A percentile compares a stretch with the other conserved stretches of the same genome.
These are phyloP conservation scores for Dreissena polymorpha DNA, from an alignment of 1,140 invertebrate species.

Conservation along the genomic window DNA sequence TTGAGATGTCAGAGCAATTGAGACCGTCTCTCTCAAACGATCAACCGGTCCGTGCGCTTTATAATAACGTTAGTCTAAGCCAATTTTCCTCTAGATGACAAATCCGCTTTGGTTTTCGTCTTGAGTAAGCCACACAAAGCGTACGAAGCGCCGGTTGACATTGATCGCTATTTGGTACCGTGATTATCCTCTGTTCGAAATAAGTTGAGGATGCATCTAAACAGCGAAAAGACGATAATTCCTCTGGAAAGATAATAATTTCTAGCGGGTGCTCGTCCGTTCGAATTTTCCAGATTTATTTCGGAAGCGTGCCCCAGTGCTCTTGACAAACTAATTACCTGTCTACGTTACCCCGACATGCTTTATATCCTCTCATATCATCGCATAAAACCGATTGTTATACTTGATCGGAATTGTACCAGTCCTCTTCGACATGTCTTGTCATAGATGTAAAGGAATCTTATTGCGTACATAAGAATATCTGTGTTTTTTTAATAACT, in stretches of 20 bases:
- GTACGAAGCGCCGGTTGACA: conserved; percentile 41
- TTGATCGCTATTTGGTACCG: conserved; percentile 51
- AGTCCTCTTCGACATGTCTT: no score
- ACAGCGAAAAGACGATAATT: conserved; percentile 53
- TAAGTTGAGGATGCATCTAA: conserved; percentile 52
- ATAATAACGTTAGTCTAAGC: conserved; percentile 56
- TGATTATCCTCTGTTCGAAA: conserved; percentile 58
- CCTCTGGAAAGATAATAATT: conserved; percentile 35
- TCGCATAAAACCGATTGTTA: no score
- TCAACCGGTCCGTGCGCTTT: conserved; percentile 36
- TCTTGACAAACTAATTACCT: conserved; percentile 53
- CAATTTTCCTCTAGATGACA: conserved; percentile 43
- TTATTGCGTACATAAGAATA: no score
- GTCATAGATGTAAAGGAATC: no score
- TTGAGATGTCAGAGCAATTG: conserved; percentile 56
- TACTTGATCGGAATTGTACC: no score
- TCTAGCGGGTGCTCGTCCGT: conserved; percentile 20
- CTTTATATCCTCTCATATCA: no score
- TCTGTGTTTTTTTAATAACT: no score
- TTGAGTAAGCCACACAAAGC: conserved; percentile 53
- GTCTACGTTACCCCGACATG: conserved; percentile 8
- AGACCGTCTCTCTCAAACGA: conserved; percentile 9
- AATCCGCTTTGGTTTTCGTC: conserved; percentile 51
- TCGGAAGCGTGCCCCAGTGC: conserved; percentile 27
- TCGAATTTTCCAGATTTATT: conserved; percentile 41